These are phyloP conservation scores for Malthinus flaveolus DNA, from an alignment of 2,888 invertebrate species.

Conservation along the genomic window DNA sequence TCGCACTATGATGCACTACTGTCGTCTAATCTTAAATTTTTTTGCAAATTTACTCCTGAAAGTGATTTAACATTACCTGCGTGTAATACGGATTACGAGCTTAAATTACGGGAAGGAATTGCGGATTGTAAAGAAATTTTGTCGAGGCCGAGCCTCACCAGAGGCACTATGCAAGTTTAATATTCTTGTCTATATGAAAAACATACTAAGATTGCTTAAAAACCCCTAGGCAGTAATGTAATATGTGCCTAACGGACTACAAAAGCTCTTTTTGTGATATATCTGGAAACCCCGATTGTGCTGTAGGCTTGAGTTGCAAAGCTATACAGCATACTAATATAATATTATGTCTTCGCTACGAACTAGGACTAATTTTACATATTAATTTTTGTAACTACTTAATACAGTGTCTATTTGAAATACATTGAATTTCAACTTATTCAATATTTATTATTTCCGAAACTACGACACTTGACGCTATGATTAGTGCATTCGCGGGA, in stretches of 20 bases:
- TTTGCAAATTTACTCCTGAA: too few species aligned
- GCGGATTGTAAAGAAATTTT: neutral
- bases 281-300: constrained; percentile 12
- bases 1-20: too few species aligned
- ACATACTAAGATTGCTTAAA: constrained; percentile 33
- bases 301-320: constrained; percentile 15
- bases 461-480: too few species aligned
- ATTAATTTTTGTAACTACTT: too few species aligned
- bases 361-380: constrained; percentile 4
- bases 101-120: too few species aligned
- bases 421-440: too few species aligned
- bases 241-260: constrained; percentile 30
- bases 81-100: too few species aligned
- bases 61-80: too few species aligned
- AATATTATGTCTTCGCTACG: constrained; percentile 11
- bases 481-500: too few species aligned
- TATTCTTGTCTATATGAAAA: constrained; percentile 26
- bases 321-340: constrained; percentile 13
- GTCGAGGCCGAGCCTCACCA: neutral
- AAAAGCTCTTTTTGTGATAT: constrained; percentile 28
- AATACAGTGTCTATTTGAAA: too few species aligned
- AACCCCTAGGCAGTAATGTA: constrained; percentile 30
- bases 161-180: neutral
- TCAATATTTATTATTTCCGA: too few species aligned
- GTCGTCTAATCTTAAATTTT: too few species aligned